Evolutionary conservation across 2,797 vertebrate genomes (phyloP).

Genomic region (Knipowitschia caucasica): DNA sequence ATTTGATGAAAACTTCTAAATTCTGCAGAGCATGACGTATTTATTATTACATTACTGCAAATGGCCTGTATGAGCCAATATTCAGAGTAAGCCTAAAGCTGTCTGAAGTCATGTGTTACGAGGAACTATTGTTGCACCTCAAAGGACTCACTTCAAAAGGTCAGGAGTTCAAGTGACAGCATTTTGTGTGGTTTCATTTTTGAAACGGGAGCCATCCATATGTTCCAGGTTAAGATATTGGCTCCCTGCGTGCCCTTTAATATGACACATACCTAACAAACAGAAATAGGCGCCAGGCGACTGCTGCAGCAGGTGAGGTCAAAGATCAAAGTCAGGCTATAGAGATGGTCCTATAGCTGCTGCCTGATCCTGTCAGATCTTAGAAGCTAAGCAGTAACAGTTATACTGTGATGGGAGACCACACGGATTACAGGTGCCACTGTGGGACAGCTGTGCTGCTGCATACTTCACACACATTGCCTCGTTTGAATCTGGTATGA

Average conservation of each 20-base stretch:
- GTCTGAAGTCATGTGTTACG: not conserved
- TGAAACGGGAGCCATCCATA: slow-evolving; percentile 23
- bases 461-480: too few relatives aligned
- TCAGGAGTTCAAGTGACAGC: not conserved
- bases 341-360: too few relatives aligned
- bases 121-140: not conserved
- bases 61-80: not conserved
- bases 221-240: slow-evolving; percentile 24
- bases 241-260: slow-evolving; percentile 17
- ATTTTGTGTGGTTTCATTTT: slow-evolving; percentile 2
- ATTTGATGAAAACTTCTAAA: too few relatives aligned
- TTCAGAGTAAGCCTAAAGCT: not conserved
- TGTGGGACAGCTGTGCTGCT: too few relatives aligned
- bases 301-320: slow-evolving; percentile 49
- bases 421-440: too few relatives aligned
- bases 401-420: too few relatives aligned
- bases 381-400: too few relatives aligned
- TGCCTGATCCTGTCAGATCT: too few relatives aligned
- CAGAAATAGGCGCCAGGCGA: slow-evolving; percentile 36
- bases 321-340: slow-evolving; percentile 31
- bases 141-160: not conserved
- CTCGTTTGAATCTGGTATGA: too few relatives aligned
- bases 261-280: slow-evolving; percentile 35
- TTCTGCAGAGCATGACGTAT: not conserved
- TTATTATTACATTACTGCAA: not conserved